Conservation (phyloP, 2,113 vertebrate species). For the Struthio camelus region DNA sequence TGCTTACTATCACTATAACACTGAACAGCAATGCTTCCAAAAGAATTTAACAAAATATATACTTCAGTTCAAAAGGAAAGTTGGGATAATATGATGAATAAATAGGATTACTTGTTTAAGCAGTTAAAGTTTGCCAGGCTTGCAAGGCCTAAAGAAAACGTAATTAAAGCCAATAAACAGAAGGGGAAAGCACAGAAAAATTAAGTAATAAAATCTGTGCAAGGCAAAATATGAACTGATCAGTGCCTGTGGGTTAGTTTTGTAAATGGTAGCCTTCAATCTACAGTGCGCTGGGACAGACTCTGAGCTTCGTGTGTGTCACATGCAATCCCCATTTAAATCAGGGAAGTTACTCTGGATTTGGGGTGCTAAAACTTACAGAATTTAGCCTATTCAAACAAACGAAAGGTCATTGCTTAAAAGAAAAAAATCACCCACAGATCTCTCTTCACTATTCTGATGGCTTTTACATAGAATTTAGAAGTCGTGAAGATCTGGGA, state of each 20-base stretch:
- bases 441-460: neutral
- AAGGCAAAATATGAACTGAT: conserved; percentile 73
- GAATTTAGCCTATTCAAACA: neutral
- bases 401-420: neutral
- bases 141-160: conserved; percentile 55
- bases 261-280: conserved; percentile 57
- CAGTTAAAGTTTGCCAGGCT: conserved; percentile 49
- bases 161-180: conserved; percentile 72
- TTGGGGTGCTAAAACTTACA: neutral
- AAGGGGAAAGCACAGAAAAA: conserved; percentile 57
- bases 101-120: conserved; percentile 60
- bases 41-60: conserved; percentile 48
- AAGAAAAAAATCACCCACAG: neutral
- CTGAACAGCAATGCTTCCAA: conserved; percentile 31
- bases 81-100: conserved; percentile 46
- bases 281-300: neutral
- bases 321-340: neutral
- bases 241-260: conserved; percentile 54
- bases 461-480: neutral
- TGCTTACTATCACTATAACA: neutral
- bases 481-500: neutral
- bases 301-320: neutral
- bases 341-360: neutral
- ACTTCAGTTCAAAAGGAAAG: conserved; percentile 29
- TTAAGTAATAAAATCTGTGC: conserved; percentile 71